Evolutionary conservation across 2,113 vertebrate species (phyloP).

Genomic region (Strix uralensis): DNA sequence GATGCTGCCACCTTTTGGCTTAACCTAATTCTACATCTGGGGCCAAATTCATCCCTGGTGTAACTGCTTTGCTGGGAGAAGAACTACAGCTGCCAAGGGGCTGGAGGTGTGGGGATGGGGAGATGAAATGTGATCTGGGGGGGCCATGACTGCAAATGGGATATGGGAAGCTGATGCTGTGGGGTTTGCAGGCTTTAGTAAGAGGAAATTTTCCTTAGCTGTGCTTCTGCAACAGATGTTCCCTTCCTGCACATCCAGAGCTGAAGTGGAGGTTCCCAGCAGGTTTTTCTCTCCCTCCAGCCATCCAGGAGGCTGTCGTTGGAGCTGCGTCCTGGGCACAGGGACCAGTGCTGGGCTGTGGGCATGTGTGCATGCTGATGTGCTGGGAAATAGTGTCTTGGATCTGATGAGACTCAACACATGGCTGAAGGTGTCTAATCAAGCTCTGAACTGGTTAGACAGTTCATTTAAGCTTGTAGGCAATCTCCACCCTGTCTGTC

Average conservation of each 20-base stretch:
- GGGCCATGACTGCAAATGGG: not conserved
- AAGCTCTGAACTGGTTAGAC: not conserved
- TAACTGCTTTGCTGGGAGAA: not conserved
- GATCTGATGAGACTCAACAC: not conserved
- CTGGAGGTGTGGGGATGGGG: not conserved
- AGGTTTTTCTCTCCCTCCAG: not conserved
- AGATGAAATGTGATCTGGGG: rapidly evolving
- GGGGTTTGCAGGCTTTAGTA: not conserved
- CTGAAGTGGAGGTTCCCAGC: rapidly evolving
- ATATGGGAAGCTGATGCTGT: not conserved
- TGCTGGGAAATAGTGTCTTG: not conserved
- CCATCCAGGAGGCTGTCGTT: not conserved
- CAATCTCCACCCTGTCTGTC: not conserved
- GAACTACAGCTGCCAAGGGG: not conserved
- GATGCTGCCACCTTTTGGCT: conserved; percentile 60
- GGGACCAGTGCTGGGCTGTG: rapidly evolving
- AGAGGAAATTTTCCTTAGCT: not conserved
- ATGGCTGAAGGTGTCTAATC: not conserved
- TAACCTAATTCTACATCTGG: conserved; percentile 27
- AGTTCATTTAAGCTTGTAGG: not conserved
- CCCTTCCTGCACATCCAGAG: not conserved
- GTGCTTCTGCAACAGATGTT: not conserved
- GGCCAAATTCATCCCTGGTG: not conserved
- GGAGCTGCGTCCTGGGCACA: not conserved
- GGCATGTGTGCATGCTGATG: not conserved